These are phyloP conservation scores for Griposia aprilina DNA, from an alignment of 2,888 invertebrate species.

Conservation along the genomic window DNA sequence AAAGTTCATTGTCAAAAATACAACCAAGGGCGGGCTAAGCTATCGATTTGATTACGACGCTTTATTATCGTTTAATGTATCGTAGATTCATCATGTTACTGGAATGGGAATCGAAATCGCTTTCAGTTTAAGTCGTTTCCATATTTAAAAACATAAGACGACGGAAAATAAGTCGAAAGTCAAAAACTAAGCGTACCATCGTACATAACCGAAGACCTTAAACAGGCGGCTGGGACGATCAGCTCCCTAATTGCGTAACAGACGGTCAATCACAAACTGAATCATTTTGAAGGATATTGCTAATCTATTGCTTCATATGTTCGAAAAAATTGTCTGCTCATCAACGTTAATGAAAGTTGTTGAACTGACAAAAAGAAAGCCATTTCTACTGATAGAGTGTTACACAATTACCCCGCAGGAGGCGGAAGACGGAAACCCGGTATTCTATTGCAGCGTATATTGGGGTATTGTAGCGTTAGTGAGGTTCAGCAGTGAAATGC, in stretches of 20 bases:
- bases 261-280: too few relatives aligned
- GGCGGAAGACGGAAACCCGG: not conserved
- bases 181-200: not conserved
- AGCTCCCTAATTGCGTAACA: too few relatives aligned
- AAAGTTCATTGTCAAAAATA: slow-evolving; percentile 52
- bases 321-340: too few relatives aligned
- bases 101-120: slow-evolving; percentile 13
- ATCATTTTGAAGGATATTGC: too few relatives aligned
- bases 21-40: slow-evolving; percentile 40
- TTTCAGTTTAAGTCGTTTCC: slow-evolving; percentile 3
- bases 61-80: slow-evolving; percentile 18
- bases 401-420: not conserved
- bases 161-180: not conserved
- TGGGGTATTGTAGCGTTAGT: not conserved
- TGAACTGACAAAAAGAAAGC: too few relatives aligned
- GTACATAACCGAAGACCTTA: not conserved
- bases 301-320: too few relatives aligned
- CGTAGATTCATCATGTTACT: slow-evolving; percentile 21
- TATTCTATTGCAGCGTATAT: too few relatives aligned
- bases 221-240: not conserved
- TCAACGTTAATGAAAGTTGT: too few relatives aligned
- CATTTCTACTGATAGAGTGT: too few relatives aligned
- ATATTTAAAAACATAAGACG: not conserved
- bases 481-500: not conserved
- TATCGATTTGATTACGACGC: slow-evolving; percentile 30